phyloP scores from a whole-genome alignment of 2,888 invertebrate genomes.

The Tortrix viridana region DNA sequence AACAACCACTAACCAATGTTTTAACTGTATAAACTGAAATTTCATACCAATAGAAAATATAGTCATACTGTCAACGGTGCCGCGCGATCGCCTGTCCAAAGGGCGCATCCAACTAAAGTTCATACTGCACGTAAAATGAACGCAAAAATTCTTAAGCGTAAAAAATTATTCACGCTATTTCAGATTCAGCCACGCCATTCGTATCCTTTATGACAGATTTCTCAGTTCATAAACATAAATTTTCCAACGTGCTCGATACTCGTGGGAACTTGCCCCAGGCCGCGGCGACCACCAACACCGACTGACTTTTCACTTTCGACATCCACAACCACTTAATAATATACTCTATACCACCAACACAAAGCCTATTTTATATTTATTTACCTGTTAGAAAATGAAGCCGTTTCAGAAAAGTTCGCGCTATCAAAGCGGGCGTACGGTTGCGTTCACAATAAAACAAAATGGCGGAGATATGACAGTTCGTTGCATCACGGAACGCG shows the following conservation, averaged over 20 bases:
- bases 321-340: constrained; percentile 45
- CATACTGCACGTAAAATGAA: constrained; percentile 39
- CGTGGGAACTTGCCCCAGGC: constrained; percentile 79
- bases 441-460: constrained; percentile 71
- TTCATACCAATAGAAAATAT: too few relatives aligned
- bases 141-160: constrained; percentile 56
- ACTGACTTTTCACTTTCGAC: constrained; percentile 78
- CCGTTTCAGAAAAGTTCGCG: constrained; percentile 71
- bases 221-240: constrained; percentile 83
- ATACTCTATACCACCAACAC: constrained; percentile 46
- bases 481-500: constrained; percentile 53
- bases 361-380: constrained; percentile 44
- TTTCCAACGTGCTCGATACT: constrained; percentile 77
- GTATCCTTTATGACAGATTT: constrained; percentile 82
- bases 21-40: too few relatives aligned
- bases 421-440: constrained; percentile 59
- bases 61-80: too few relatives aligned
- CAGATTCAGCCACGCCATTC: constrained; percentile 73
- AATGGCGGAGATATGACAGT: constrained; percentile 61
- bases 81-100: too few relatives aligned
- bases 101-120: constrained; percentile 12
- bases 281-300: constrained; percentile 77
- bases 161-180: constrained; percentile 81
- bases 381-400: constrained; percentile 71
- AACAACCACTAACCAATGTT: too few relatives aligned